Conservation (phyloP, 2,113 vertebrate species). For the Columba janthina region DNA sequence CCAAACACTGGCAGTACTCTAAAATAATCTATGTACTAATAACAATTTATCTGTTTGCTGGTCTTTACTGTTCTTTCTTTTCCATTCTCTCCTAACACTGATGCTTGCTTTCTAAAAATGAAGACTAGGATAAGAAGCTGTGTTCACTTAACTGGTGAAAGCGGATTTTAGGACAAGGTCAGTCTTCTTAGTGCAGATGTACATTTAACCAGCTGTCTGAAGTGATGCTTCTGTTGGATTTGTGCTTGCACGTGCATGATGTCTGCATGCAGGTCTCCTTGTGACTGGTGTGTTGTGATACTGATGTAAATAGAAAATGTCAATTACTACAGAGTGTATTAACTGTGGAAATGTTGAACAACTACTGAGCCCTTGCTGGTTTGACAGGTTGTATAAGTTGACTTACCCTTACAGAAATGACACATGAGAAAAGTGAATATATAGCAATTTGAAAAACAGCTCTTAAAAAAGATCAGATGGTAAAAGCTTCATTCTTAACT, state of each 20-base stretch:
- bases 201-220: slow-evolving; percentile 63
- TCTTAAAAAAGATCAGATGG: background rate
- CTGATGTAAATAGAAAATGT: background rate
- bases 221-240: slow-evolving; percentile 68
- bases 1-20: slow-evolving; percentile 34
- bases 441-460: background rate
- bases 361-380: background rate
- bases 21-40: slow-evolving; percentile 38
- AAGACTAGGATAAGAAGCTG: slow-evolving; percentile 79
- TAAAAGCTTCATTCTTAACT: background rate
- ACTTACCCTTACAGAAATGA: background rate
- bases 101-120: slow-evolving; percentile 79
- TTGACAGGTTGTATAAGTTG: background rate
- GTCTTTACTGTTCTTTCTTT: slow-evolving; percentile 65
- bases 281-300: slow-evolving; percentile 1
- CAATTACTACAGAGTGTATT: background rate
- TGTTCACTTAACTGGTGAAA: slow-evolving; percentile 75
- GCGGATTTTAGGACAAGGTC: slow-evolving; percentile 77
- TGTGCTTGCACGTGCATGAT: slow-evolving; percentile 69
- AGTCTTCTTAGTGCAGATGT: slow-evolving; percentile 63
- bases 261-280: slow-evolving; percentile 31
- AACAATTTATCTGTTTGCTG: slow-evolving; percentile 57
- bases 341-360: background rate
- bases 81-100: slow-evolving; percentile 73
- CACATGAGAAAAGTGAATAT: background rate